Conservation (phyloP, 2,888 invertebrate species). For the Leistus spinibarbis region DNA sequence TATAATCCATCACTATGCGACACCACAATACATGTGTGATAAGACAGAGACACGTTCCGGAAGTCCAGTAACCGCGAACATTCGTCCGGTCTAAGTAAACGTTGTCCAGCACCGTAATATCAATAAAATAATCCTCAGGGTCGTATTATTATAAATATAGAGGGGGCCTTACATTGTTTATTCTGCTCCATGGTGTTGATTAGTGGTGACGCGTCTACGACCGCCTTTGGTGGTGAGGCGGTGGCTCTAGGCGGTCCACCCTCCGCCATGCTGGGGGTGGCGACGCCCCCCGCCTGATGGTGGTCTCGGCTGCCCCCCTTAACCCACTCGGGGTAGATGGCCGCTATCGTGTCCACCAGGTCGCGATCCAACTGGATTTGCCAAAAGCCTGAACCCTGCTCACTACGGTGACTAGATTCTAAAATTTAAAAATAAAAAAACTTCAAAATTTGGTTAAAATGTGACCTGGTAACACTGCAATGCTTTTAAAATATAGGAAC, state of each 20-base stretch:
- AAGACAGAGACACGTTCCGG: slow-evolving; percentile 11
- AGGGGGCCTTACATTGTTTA: slow-evolving; percentile 88
- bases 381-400: slow-evolving; percentile 81
- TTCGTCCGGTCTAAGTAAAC: slow-evolving; percentile 21
- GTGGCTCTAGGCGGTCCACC: slow-evolving; percentile 57
- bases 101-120: no score
- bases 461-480: no score
- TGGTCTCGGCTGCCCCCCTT: slow-evolving; percentile 59
- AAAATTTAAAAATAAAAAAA: no score
- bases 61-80: slow-evolving; percentile 23
- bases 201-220: slow-evolving; percentile 93
- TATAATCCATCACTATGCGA: background rate
- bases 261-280: slow-evolving; percentile 52
- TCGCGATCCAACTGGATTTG: slow-evolving; percentile 92
- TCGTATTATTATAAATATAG: background rate
- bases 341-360: slow-evolving; percentile 88
- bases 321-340: slow-evolving; percentile 95
- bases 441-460: no score
- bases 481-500: no score
- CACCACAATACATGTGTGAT: slow-evolving; percentile 1
- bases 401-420: slow-evolving; percentile 70
- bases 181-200: slow-evolving; percentile 94
- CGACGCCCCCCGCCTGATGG: slow-evolving; percentile 46
- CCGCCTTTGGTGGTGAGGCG: slow-evolving; percentile 85
- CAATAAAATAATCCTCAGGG: background rate